Evolutionary conservation across 2,113 vertebrate genomes (phyloP), one percentile per base, ranked within the genome.

Genomic region (Potamarius usumacintae): DNA sequence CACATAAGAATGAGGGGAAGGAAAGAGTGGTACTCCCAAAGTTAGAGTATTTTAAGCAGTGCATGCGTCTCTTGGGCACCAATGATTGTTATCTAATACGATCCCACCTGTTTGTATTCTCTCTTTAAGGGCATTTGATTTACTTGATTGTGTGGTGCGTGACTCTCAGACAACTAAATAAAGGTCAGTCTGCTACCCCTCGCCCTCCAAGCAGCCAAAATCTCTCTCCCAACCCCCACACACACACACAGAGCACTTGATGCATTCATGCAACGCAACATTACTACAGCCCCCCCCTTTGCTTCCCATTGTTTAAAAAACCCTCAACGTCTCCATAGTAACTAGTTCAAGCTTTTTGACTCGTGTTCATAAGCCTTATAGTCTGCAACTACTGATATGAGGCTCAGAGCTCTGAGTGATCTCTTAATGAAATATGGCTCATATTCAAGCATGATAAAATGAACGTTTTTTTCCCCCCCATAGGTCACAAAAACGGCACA

Each of bases 291-390:
- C 62, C 86, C 71, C 71, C 91, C 88, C 71, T 88, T 57, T 42
- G 89, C 90, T 88, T 91, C 89, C 88, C 93, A 81, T 71, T 69
- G 71, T 85, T 85, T 76, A 74, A 76, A 85, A 87, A 85, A 80
- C 62, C 62, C 57, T 85, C 92, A 93, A 90, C 90, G 88, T 95
- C 92, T 87, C 94, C 93, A 94, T 95, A 92, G 93, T 92, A 92
- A 95, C 92, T 79, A 91, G 90, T 85, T 90, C 92, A 93, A 94
- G 93, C 27, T 86, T 92, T 90, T 87, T 94, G 91, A 94, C 94
- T 92, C 90, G 91, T 55, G 60, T 82, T 87, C 78, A 85, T 65
- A 69, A 77, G 79, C 60, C 50, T 60, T 74, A 12, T 42, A 4
- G n/a, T 22, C 65, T 55, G 67, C 82, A 22, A 55, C 20, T 10